Evolutionary conservation across 1,140 invertebrate species (phyloP), one percentile per base, ranked within the genome.

Genomic region (Macrostomum lignano): DNA sequence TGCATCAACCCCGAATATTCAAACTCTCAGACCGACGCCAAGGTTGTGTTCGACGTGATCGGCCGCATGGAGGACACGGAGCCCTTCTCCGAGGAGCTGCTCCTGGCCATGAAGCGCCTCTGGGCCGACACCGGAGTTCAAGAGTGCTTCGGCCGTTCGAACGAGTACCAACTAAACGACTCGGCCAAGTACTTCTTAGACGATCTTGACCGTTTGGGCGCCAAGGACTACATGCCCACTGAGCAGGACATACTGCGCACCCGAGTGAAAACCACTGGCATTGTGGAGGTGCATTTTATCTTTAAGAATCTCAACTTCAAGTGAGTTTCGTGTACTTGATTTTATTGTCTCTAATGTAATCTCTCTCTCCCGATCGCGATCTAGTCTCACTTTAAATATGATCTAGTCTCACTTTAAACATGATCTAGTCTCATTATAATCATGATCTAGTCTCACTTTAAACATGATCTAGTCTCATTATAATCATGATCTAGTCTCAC

Each of bases 231-330:
- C 64, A 75, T 91, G 60, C 88, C 88, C 44, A 93, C 82, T 42
- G 86, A 96, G 63, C 91, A 98, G 62, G 91, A 98, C 67, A 93
- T 98, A 49, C 65, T 98, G 51, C 69, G 91, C 52, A 96, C 88
- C 43, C 70, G 91, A 63, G 88, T 98, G 37, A 98, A 98, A 69
- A 98, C 91, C 38, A 98, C 91, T 50, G 91, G 91, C 41, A 98
- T 98, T 53, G 86, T 96, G 34, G 91, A 98, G 70, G 84, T 93
- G 42, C 81, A 96, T 58, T 98, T 98, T 62, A 84, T 81, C 38
- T 98, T 96, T 67, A 96, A 96, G 69, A 91, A 88, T 64, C 72
- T 96, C 55, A 88, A 94, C 68, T 98, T 96, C 66, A 94, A 94
- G 81, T 93, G 53, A 51, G 60, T 58, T 6, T n/a, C 14, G 13